These are phyloP conservation scores for Nyctereutes procyonoides DNA, from an alignment of 2,113 vertebrate species.

Conservation along the genomic window DNA sequence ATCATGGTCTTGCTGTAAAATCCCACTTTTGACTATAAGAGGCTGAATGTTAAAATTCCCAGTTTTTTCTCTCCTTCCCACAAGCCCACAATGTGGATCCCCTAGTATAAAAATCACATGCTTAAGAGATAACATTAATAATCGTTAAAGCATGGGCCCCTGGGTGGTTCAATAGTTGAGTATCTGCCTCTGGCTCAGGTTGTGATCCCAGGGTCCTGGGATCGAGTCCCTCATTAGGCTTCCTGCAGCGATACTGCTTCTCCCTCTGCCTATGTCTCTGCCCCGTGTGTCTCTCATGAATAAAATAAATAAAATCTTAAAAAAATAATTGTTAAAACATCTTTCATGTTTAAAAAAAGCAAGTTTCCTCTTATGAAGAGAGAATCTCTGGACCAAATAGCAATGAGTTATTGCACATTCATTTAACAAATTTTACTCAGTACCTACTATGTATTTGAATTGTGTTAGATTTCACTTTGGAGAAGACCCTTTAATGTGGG, in stretches of 20 bases:
- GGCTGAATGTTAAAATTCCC: slow-evolving; percentile 32
- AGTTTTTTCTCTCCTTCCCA: background rate
- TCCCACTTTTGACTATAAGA: background rate
- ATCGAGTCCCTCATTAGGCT: too few relatives aligned
- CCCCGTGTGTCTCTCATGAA: too few relatives aligned
- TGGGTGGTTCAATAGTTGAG: too few relatives aligned
- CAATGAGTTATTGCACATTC: background rate
- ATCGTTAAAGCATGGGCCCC: background rate
- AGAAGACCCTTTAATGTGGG: background rate
- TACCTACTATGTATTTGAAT: background rate
- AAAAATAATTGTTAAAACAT: background rate
- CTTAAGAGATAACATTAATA: background rate
- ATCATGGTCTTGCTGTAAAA: background rate
- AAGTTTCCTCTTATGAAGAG: background rate
- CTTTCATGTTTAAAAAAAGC: background rate
- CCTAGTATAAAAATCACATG: background rate
- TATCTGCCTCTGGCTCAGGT: too few relatives aligned
- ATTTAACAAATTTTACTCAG: background rate
- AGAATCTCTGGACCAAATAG: background rate
- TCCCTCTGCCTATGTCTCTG: too few relatives aligned
- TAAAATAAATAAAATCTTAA: too few relatives aligned
- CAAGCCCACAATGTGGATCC: background rate
- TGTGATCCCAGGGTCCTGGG: too few relatives aligned
- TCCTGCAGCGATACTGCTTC: too few relatives aligned
- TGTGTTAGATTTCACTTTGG: background rate